Evolutionary conservation across 2,797 vertebrate species (phyloP), one percentile per base, ranked within the genome.

Genomic region (Carduelis carduelis): DNA sequence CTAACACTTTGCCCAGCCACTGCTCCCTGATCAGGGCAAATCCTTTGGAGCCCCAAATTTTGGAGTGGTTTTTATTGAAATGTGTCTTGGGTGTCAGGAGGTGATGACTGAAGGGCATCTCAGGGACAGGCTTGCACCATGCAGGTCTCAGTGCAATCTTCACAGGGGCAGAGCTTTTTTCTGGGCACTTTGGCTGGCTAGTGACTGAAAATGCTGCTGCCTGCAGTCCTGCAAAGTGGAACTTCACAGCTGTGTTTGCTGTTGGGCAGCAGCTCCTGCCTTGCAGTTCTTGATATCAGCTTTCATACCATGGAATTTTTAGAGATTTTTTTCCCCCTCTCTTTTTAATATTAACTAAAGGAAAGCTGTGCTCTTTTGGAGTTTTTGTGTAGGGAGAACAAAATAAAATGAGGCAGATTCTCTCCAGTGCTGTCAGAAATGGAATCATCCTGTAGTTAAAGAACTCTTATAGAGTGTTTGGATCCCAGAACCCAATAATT

Each of bases 181-280:
- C 61, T 65, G 90, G 74, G 47, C 19, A 21, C 16, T 69, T 44
- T 75, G 55, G 34, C 50, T 85, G 39, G 26, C 35, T 60, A 22
- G 23, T 18, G 64, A 37, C 75, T 74, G 56, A 60, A 80, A 37
- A 83, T 50, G 68, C 78, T 85, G 70, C 56, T 64, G 15, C 7
- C 68, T 57, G 14, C 27, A 82, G 22, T 43, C 19, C 24, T 43
- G 63, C 0, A 6, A 64, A 53, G 49, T 34, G 24, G 32, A 89
- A 83, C 37, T 57, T 68, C 47, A 37, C 89, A 92, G 86, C 81
- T 96, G 89, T 90, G 79, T 89, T 94, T 89, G 87, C 75, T 85
- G 21, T 47, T 9, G 30, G 61, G 8, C 74, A 77, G 43, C 71
- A 46, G 53, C 22, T 87, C 41, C 34, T 85, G 53, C 22, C 53